Base-by-base conservation (phyloP, 2,797 vertebrate species). In the Scolopax bukidnonensis region DNA sequence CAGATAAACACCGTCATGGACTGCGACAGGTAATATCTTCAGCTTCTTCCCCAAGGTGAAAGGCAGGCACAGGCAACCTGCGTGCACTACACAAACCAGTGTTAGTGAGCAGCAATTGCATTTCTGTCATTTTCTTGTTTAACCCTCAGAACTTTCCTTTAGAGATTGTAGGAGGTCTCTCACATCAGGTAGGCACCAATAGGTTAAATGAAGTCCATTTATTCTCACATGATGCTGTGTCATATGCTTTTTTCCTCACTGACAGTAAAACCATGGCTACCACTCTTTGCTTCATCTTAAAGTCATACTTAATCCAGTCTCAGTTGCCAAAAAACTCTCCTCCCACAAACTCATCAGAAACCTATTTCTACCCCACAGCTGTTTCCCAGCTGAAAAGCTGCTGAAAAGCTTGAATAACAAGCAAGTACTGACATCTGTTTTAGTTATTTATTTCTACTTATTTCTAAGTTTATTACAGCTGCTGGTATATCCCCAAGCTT, bases 1-100 rank as follows among this genome's bases (percentile, higher is more conserved):
- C 98, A 99, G 45, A 98, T 99, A 11, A 98, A 98, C 95, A 99
- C 98, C 0, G 95, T 99, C 93, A 98, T 99, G 99, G 99, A 99
- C 97, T 99, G 99, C 27, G 98, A 98, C 92, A 99, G 99, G 99
- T 99, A 96, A 77, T 8, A 12, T 8, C 12, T 63, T n/a, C 64
- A 69, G 47, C 51, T 32, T 7, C 67, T 27, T 6, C 10, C 9
- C 64, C 36, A 25, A 17, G n/a, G 33, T 64, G 48, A 11, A 48
- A 30, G 32, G 16, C 16, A 47, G n/a, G 43, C 53, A 45, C 2
- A 2, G 74, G 30, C 51, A 70, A 48, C 78, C 74, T 64, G 3
- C 28, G n/a, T 3, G 45, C 74, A 12, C 38, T 17, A 54, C 40
- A 65, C 28, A 69, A 86, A 50, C 45, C 25, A 3, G 2, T 3